These are phyloP conservation scores for Lithodes maja DNA, from an alignment of 2,888 invertebrate species.

Conservation along the genomic window DNA sequence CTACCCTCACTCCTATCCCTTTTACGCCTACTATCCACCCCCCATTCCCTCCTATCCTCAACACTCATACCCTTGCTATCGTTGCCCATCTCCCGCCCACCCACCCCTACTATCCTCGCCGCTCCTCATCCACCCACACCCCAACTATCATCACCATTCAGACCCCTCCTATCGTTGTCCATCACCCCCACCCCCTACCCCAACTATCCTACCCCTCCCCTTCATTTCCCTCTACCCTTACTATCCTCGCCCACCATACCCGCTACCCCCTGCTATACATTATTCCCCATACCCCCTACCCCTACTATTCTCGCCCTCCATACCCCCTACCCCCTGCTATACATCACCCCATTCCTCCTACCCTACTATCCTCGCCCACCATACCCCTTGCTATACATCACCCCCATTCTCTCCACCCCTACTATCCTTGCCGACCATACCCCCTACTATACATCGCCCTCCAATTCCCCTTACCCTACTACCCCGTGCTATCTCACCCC, in stretches of 20 bases:
- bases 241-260: not conserved
- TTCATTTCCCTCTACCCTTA: not conserved
- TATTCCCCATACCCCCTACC: too few relatives aligned
- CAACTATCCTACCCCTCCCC: not conserved
- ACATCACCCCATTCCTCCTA: too few relatives aligned
- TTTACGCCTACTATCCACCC: not conserved
- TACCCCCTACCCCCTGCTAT: too few relatives aligned
- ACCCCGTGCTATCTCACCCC: too few relatives aligned
- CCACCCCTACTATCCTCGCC: not conserved
- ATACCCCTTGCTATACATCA: too few relatives aligned
- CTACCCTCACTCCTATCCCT: not conserved
- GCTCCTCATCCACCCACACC: not conserved
- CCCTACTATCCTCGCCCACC: too few relatives aligned
- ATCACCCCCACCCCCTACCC: not conserved
- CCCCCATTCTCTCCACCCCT: too few relatives aligned
- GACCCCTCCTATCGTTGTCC: not conserved
- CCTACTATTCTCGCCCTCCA: too few relatives aligned
- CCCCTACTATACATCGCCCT: too few relatives aligned
- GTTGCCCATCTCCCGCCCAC: not conserved
- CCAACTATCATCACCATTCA: not conserved
- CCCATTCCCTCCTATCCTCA: not conserved
- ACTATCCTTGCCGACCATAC: too few relatives aligned
- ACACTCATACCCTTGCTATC: not conserved
- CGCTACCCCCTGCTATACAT: not conserved
- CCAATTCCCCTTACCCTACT: too few relatives aligned